Evolutionary conservation across 2,797 vertebrate species (phyloP).

Genomic region (Phoxinus dragarum): DNA sequence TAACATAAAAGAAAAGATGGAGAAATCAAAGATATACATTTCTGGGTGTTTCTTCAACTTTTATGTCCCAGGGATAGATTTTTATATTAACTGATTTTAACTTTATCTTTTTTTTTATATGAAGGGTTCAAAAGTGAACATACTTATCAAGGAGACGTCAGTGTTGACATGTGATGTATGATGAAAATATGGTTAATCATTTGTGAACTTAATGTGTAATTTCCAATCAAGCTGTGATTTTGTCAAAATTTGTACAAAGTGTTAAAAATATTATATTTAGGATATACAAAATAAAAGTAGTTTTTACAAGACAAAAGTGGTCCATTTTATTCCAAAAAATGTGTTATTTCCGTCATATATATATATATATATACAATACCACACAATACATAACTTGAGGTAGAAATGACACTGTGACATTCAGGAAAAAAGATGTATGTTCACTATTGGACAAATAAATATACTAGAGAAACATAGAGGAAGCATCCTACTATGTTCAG

Average conservation of each 20-base stretch:
- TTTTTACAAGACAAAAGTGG: not conserved
- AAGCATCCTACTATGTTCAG: not conserved
- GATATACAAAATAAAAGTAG: not conserved
- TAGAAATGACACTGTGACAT: not conserved
- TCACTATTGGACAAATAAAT: not conserved
- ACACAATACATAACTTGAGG: not conserved
- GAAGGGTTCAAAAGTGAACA: not conserved
- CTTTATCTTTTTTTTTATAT: not conserved
- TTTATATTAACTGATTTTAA: not conserved
- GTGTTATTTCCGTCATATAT: not conserved
- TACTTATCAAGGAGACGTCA: not conserved
- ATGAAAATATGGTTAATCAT: not conserved
- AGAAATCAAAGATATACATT: not conserved
- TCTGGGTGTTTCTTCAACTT: not conserved
- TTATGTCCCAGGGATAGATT: not conserved
- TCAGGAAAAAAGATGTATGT: not conserved
- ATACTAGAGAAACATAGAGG: not conserved
- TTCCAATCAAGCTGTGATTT: not conserved
- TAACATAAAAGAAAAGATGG: not conserved
- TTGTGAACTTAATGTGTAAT: not conserved
- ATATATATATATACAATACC: not conserved
- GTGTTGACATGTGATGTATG: not conserved
- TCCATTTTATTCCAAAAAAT: not conserved
- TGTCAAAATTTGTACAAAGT: not conserved
- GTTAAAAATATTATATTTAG: not conserved